Conservation (phyloP, 2,888 invertebrate species). For the Nemotelus nigrinus region DNA sequence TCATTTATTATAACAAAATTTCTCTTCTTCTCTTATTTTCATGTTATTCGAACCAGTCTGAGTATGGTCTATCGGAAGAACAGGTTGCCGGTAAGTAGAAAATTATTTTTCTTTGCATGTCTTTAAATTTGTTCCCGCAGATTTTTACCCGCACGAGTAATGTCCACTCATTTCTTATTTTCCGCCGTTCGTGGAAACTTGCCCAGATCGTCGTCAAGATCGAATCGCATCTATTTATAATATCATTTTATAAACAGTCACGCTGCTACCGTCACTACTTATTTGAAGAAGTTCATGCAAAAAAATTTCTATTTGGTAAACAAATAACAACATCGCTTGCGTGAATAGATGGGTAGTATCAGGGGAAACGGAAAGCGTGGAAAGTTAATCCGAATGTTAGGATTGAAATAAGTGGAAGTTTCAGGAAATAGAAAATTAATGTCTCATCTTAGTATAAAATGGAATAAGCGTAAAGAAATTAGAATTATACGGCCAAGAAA, state of each 20-base stretch:
- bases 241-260: constrained; percentile 2
- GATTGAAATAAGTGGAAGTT: too few species aligned
- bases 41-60: constrained; percentile 70
- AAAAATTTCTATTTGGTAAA: constrained; percentile 21
- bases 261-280: neutral
- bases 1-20: neutral
- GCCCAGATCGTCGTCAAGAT: neutral
- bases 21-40: constrained; percentile 27
- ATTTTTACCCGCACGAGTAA: too few species aligned
- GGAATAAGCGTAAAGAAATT: too few species aligned
- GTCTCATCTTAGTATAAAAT: too few species aligned
- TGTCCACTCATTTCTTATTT: constrained; percentile 9
- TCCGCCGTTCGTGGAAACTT: neutral
- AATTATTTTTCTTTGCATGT: neutral
- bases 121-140: too few species aligned
- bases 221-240: constrained; percentile 25
- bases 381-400: too few species aligned
- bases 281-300: too few species aligned
- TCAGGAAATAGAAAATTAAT: too few species aligned
- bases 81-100: constrained; percentile 81
- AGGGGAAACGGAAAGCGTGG: too few species aligned
- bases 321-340: neutral
- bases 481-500: too few species aligned
- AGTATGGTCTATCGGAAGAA: constrained; percentile 88
- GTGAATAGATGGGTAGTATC: too few species aligned